Percentiles rank a stretch among this genome's conserved stretches.
Evolutionary conservation across 2,888 invertebrate genomes (phyloP).

Genomic region (Stratiomys singularior): DNA sequence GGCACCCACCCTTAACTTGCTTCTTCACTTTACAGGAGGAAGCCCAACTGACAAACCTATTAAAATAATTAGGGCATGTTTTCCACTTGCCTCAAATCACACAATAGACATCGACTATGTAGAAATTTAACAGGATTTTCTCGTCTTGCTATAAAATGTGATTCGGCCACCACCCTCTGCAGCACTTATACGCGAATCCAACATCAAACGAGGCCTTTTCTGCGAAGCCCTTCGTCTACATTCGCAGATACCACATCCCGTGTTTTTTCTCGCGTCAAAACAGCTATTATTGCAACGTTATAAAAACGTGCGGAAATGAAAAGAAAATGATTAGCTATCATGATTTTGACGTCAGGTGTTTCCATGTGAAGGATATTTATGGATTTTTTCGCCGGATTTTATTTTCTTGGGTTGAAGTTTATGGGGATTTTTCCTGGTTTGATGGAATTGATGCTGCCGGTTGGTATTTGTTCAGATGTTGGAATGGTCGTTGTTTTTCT

Average conservation of each 20-base stretch:
- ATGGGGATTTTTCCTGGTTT: background rate
- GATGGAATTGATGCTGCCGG: background rate
- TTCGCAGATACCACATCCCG: background rate
- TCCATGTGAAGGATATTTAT: too few relatives aligned
- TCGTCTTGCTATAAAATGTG: too few relatives aligned
- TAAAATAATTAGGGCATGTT: conserved; percentile 31
- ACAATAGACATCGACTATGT: background rate
- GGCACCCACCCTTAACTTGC: background rate
- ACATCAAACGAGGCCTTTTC: too few relatives aligned
- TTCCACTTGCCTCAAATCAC: conserved; percentile 8
- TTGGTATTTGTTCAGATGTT: background rate
- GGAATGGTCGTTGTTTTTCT: background rate
- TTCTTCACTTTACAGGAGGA: background rate
- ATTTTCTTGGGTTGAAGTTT: background rate
- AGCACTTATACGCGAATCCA: too few relatives aligned
- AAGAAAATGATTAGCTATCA: conserved; percentile 38
- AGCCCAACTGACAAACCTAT: conserved; percentile 6
- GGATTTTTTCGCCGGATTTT: too few relatives aligned
- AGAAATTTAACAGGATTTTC: too few relatives aligned
- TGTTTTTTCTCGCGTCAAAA: background rate
- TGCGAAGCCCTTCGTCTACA: too few relatives aligned
- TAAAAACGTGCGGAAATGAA: conserved; percentile 41
- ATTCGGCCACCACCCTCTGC: too few relatives aligned
- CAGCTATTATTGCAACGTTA: conserved; percentile 28
- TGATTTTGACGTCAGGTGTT: conserved; percentile 38